Conservation (phyloP, 1,140 invertebrate species). For the Ips typographus region DNA sequence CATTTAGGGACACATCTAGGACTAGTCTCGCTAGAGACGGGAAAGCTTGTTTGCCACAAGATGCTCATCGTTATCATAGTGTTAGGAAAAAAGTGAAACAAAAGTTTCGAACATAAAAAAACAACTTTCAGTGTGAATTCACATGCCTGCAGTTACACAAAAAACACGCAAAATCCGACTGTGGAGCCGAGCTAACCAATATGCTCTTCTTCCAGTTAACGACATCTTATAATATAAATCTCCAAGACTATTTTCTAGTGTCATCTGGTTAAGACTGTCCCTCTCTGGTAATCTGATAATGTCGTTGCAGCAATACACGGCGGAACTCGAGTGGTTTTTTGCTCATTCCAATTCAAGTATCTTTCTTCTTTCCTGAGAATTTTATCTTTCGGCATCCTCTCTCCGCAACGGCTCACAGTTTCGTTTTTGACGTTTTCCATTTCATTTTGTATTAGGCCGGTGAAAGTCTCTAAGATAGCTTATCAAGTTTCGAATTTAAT, state of each 20-base stretch:
- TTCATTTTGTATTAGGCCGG: slow-evolving; percentile 17
- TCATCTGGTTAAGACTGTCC: slow-evolving; percentile 26
- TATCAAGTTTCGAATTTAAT: slow-evolving; percentile 21
- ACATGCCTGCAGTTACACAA: too few species aligned
- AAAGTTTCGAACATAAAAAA: too few species aligned
- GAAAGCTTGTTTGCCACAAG: slow-evolving; percentile 7
- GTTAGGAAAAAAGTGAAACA: too few species aligned
- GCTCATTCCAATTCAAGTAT: slow-evolving; percentile 29
- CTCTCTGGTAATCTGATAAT: slow-evolving; percentile 32
- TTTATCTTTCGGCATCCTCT: slow-evolving; percentile 28
- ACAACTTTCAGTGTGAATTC: too few species aligned
- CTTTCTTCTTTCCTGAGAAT: slow-evolving; percentile 16
- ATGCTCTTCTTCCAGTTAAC: too few species aligned
- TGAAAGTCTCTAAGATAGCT: background rate
- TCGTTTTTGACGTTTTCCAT: slow-evolving; percentile 15
- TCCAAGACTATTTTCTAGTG: slow-evolving; percentile 28
- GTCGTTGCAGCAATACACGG: slow-evolving; percentile 27
- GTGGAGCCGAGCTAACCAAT: too few species aligned
- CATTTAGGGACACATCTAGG: slow-evolving; percentile 25
- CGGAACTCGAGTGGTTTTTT: slow-evolving; percentile 21
- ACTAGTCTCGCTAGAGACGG: background rate
- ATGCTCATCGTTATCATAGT: too few species aligned
- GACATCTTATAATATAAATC: slow-evolving; percentile 16
- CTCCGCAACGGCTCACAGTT: slow-evolving; percentile 9
- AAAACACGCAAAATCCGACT: too few species aligned